These are phyloP conservation scores for Stichodactyla helianthus DNA, from an alignment of 64 coral and sea anemone genomes.

Conservation along the genomic window DNA sequence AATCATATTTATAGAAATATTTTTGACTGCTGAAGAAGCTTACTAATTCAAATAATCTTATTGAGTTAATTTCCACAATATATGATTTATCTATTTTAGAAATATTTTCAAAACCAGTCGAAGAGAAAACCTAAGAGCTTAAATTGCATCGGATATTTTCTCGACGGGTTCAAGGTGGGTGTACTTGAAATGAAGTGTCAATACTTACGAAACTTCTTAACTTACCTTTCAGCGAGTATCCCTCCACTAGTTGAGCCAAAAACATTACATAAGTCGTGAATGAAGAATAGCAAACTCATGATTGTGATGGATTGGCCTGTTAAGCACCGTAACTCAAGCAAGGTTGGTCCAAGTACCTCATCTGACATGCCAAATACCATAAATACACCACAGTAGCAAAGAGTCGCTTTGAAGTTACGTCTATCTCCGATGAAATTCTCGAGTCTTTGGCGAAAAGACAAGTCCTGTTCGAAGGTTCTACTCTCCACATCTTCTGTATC, in stretches of 20 bases:
- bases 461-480: conserved; percentile 52
- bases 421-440: conserved; percentile 54
- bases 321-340: conserved; percentile 70
- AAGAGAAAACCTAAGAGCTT: too few relatives aligned
- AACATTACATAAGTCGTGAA: conserved; percentile 89
- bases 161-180: too few relatives aligned
- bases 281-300: conserved; percentile 86
- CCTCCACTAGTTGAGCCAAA: conserved; percentile 85
- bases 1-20: too few relatives aligned
- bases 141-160: too few relatives aligned
- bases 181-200: too few relatives aligned
- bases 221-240: conserved; percentile 78
- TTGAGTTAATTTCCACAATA: too few relatives aligned
- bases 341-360: conserved; percentile 81
- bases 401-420: conserved; percentile 62
- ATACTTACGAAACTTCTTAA: background rate
- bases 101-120: too few relatives aligned
- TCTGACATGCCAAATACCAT: conserved; percentile 97
- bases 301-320: conserved; percentile 83
- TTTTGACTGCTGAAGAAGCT: too few relatives aligned
- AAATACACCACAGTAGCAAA: conserved; percentile 90
- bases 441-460: conserved; percentile 49
- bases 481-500: conserved; percentile 75
- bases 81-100: too few relatives aligned
- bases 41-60: too few relatives aligned